phyloP scores from a whole-genome alignment of 2,113 vertebrate species.

The Paraplagusia blochii region DNA sequence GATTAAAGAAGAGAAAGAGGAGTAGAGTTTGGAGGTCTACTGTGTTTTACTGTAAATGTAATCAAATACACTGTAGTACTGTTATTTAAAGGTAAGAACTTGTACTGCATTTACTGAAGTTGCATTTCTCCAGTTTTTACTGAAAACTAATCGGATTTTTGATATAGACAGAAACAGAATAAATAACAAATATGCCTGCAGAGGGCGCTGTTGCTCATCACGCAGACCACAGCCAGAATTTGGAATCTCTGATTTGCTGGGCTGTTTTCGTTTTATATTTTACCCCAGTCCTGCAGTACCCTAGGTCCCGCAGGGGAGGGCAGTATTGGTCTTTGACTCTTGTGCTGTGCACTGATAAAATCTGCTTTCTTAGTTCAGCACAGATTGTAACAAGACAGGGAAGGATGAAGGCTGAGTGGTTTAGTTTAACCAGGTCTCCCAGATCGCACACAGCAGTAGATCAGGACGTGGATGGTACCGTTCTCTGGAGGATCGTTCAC shows the following conservation, averaged over 20 bases:
- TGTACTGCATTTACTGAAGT: no score
- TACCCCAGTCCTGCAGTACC: conserved; percentile 23
- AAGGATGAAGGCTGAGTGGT: conserved; percentile 6
- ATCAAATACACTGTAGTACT: no score
- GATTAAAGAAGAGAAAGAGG: no score
- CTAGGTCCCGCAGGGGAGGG: conserved; percentile 43
- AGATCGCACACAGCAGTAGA: conserved; percentile 11
- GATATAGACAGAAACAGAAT: background rate
- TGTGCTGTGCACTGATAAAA: background rate
- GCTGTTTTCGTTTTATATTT: background rate
- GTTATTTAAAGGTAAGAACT: no score
- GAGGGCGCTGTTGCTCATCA: background rate
- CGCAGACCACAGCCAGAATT: background rate
- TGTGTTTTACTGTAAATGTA: no score
- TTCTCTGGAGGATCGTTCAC: conserved; percentile 54
- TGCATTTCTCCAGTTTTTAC: no score
- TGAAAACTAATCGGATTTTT: no score
- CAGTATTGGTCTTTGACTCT: conserved; percentile 7
- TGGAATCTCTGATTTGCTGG: background rate
- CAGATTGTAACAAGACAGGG: conserved; percentile 11
- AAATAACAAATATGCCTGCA: background rate
- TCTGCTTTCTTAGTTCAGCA: no score
- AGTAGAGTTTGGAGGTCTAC: no score
- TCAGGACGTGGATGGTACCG: conserved; percentile 40
- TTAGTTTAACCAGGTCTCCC: conserved; percentile 12